Percentiles rank a stretch among this genome's conserved stretches.
Evolutionary conservation across 2,113 vertebrate genomes (phyloP).

Genomic region (Ochotona curzoniae): DNA sequence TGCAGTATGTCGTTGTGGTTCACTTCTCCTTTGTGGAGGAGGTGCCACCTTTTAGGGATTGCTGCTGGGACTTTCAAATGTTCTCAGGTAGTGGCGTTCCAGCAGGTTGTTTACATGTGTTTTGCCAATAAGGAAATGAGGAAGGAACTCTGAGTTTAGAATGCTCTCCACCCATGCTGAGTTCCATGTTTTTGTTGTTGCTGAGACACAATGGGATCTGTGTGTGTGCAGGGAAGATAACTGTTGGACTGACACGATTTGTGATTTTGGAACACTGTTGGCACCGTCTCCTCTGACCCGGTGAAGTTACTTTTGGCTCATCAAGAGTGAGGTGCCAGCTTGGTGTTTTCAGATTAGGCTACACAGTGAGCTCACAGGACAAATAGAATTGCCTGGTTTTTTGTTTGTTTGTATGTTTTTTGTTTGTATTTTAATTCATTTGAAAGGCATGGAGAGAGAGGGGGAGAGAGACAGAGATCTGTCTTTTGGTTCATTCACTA

Average conservation of each 20-base stretch:
- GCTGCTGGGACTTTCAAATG: background rate
- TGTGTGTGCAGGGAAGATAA: constrained; percentile 32
- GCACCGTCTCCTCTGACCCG: background rate
- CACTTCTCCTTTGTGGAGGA: background rate
- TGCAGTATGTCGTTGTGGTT: background rate
- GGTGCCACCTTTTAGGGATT: background rate
- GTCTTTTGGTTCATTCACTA: no score
- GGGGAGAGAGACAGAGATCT: no score
- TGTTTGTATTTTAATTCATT: no score
- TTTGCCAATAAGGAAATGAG: constrained; percentile 72
- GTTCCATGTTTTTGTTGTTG: constrained; percentile 59
- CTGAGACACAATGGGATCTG: constrained; percentile 51
- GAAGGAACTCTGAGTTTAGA: constrained; percentile 71
- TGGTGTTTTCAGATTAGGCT: background rate
- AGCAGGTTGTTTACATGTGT: constrained; percentile 51
- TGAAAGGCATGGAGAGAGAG: no score
- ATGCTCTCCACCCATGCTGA: constrained; percentile 59
- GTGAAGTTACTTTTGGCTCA: background rate
- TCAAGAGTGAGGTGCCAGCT: background rate
- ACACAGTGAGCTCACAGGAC: background rate
- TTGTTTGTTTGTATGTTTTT: no score
- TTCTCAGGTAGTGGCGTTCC: constrained; percentile 28
- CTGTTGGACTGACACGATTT: background rate
- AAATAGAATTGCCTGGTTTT: background rate
- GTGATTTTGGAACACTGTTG: background rate